A percentile compares a stretch with the other conserved stretches of the same genome.
Conservation (phyloP, 2,888 invertebrate genomes). For the Pammene fasciana region DNA sequence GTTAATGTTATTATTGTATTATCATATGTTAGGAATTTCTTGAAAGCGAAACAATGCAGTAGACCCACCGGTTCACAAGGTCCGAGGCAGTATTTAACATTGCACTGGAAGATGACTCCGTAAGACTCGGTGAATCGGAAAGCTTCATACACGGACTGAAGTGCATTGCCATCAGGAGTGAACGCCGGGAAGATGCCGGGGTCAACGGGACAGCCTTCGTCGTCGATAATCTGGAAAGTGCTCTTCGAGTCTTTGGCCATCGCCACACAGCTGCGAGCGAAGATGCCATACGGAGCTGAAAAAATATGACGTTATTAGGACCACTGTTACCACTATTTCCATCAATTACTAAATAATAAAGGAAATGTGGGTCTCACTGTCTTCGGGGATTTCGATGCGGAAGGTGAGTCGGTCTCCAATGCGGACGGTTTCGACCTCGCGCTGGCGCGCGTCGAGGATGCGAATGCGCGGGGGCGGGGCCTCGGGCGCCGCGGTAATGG, state of each 20-base stretch:
- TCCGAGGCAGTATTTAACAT: conserved; percentile 97
- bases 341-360: neutral
- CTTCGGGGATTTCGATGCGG: conserved; percentile 97
- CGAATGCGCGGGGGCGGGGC: conserved; percentile 97
- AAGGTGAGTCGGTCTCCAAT: conserved; percentile 97
- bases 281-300: conserved; percentile 97
- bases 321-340: conserved; percentile 23
- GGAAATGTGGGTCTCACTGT: conserved; percentile 87
- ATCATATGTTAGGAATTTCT: neutral
- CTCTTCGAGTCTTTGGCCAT: conserved; percentile 98
- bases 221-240: conserved; percentile 97
- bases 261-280: conserved; percentile 97
- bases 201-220: conserved; percentile 97
- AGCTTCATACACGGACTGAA: conserved; percentile 96
- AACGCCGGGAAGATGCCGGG: conserved; percentile 97
- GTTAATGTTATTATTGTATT: no score
- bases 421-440: conserved; percentile 96
- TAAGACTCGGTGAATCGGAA: conserved; percentile 98
- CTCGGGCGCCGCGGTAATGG: conserved; percentile 97
- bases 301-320: conserved; percentile 42
- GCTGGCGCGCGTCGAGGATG: conserved; percentile 92
- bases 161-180: conserved; percentile 93
- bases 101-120: conserved; percentile 98
- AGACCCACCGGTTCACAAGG: conserved; percentile 94
- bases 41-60: neutral